phyloP scores from a whole-genome alignment of 2,113 vertebrate species.

The Sardina pilchardus region DNA sequence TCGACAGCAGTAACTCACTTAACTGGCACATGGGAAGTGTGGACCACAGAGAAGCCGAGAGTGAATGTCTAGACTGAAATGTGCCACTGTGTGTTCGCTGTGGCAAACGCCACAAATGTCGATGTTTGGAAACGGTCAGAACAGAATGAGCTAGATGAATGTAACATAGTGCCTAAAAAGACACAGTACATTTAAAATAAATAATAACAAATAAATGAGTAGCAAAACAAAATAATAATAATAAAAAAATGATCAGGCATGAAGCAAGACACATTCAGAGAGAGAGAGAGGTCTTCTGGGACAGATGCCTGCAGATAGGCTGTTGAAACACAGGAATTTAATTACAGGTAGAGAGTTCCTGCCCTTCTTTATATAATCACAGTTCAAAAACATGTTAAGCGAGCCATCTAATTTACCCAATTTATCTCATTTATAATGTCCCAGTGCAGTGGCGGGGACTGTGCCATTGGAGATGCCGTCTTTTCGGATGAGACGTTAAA shows the following conservation, averaged over 20 bases:
- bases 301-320: conserved; percentile 38
- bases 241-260: not conserved
- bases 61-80: not conserved
- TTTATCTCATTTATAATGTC: no score
- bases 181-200: not conserved
- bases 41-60: not conserved
- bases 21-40: not conserved
- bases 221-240: conserved; percentile 47
- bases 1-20: not conserved
- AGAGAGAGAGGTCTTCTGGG: conserved; percentile 23
- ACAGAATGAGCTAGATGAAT: conserved; percentile 48
- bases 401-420: not conserved
- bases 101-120: conserved; percentile 39
- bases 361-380: conserved; percentile 41
- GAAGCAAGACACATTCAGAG: not conserved
- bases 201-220: not conserved
- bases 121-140: conserved; percentile 35
- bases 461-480: no score
- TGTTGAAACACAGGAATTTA: conserved; percentile 40
- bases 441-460: no score
- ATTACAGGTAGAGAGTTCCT: conserved; percentile 36
- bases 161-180: conserved; percentile 57
- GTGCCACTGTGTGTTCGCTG: conserved; percentile 37
- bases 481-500: no score
- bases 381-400: not conserved